phyloP scores from a whole-genome alignment of 2,797 vertebrate genomes.

The Knipowitschia caucasica region DNA sequence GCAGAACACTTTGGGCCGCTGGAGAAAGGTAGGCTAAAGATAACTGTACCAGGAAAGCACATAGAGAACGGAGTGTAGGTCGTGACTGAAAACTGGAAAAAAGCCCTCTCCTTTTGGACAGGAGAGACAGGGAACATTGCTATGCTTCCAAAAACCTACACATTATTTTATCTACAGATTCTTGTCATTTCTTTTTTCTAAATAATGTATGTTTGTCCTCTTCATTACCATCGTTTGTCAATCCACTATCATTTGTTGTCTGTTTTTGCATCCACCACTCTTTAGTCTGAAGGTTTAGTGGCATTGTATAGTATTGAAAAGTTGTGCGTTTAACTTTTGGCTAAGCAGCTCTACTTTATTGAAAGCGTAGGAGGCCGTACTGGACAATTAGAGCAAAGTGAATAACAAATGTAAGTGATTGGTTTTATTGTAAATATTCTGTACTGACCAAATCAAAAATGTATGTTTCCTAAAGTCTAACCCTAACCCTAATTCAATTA shows the following conservation, averaged over 20 bases:
- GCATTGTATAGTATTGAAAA: too few relatives aligned
- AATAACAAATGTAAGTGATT: background rate
- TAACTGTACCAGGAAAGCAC: conserved; percentile 22
- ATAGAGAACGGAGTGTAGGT: conserved; percentile 31
- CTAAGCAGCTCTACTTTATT: background rate
- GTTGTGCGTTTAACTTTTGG: too few relatives aligned
- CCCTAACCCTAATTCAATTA: too few relatives aligned
- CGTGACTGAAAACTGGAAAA: conserved; percentile 25
- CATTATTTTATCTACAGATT: conserved; percentile 40
- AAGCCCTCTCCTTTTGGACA: conserved; percentile 1
- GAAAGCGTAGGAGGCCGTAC: background rate
- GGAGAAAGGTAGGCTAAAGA: conserved; percentile 85
- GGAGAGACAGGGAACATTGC: conserved; percentile 36
- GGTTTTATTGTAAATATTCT: background rate
- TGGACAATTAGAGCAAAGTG: background rate
- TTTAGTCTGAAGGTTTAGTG: conserved; percentile 45
- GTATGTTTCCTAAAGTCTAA: background rate
- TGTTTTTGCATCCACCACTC: conserved; percentile 47
- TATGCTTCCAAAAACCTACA: conserved; percentile 15
- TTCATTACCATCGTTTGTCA: conserved; percentile 33
- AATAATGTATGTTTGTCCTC: conserved; percentile 56
- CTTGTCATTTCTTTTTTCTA: conserved; percentile 46
- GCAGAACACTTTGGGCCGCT: conserved; percentile 87
- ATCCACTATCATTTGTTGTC: conserved; percentile 28
- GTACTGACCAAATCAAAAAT: background rate